Percentiles rank a stretch among this genome's conserved stretches.
phyloP scores from a whole-genome alignment of 1,140 invertebrate genomes.

The Caenorhabditis latens region DNA sequence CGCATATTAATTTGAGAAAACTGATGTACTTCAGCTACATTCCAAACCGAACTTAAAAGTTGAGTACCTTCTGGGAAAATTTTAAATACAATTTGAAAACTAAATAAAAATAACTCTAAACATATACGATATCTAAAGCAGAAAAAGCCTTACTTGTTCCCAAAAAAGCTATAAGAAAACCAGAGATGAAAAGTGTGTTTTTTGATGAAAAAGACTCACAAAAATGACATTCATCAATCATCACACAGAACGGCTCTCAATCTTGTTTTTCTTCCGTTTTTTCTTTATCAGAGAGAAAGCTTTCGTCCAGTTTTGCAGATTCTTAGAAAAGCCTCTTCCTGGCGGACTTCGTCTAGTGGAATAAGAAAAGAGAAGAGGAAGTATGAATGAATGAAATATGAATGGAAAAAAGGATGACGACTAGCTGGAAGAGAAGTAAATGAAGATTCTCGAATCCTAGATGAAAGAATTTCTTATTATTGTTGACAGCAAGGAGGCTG shows the following conservation, averaged over 20 bases:
- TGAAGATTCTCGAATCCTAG: too few relatives aligned
- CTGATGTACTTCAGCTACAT: too few relatives aligned
- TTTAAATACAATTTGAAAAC: too few relatives aligned
- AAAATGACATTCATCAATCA: slow-evolving; percentile 42
- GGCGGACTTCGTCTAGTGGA: not conserved
- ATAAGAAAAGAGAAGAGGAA: not conserved
- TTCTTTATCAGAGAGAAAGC: not conserved
- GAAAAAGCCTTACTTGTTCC: not conserved
- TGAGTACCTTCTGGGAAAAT: too few relatives aligned
- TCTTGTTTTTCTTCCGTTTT: slow-evolving; percentile 21
- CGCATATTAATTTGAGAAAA: too few relatives aligned
- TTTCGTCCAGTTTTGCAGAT: not conserved
- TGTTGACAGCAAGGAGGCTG: too few relatives aligned
- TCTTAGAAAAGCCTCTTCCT: not conserved
- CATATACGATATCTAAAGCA: too few relatives aligned
- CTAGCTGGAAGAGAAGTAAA: not conserved
- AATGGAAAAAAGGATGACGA: slow-evolving; percentile 17
- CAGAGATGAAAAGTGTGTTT: slow-evolving; percentile 3
- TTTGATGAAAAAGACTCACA: slow-evolving; percentile 15
- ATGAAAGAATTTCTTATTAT: too few relatives aligned
- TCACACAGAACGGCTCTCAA: slow-evolving; percentile 17
- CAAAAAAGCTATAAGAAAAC: not conserved
- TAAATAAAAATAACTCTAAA: too few relatives aligned
- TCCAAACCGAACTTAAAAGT: too few relatives aligned
- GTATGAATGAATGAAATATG: slow-evolving; percentile 7